Evolutionary conservation across 2,113 vertebrate genomes (phyloP).

Genomic region (Pterocles gutturalis): DNA sequence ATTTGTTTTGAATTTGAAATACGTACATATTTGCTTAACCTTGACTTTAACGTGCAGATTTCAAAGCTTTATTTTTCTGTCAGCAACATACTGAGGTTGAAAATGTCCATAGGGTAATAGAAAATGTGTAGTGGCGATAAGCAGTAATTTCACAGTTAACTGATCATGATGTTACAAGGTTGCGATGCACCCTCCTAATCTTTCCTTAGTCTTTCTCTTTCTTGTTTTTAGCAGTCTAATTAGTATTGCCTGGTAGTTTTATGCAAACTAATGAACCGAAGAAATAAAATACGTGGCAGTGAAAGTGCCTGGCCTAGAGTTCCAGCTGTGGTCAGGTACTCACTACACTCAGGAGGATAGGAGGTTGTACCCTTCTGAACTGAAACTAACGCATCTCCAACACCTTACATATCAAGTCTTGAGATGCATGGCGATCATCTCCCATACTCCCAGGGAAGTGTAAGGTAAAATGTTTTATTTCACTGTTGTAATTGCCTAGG

Average conservation of each 20-base stretch:
- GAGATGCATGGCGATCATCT: not conserved
- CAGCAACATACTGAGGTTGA: not conserved
- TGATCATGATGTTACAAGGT: slow-evolving; percentile 44
- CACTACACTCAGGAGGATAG: not conserved
- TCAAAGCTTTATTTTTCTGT: not conserved
- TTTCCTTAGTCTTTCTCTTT: not conserved
- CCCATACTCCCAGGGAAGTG: not conserved
- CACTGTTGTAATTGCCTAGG: not conserved
- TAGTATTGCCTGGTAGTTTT: slow-evolving; percentile 15
- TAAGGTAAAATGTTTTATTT: not conserved
- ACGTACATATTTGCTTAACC: not conserved
- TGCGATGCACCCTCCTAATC: slow-evolving; percentile 16
- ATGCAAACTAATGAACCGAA: slow-evolving; percentile 5
- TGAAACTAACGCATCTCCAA: not conserved
- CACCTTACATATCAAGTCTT: not conserved
- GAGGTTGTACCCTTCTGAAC: not conserved
- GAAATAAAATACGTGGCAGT: not conserved
- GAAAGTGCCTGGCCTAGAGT: not conserved
- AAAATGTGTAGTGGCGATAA: slow-evolving; percentile 60
- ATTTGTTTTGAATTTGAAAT: not conserved
- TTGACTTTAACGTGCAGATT: not conserved
- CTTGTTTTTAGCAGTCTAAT: not conserved
- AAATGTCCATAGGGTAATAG: slow-evolving; percentile 61
- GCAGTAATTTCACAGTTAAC: slow-evolving; percentile 66
- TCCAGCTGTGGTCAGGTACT: not conserved